Base-by-base conservation (phyloP, 1,140 invertebrate genomes). In the Magallana gigas region DNA sequence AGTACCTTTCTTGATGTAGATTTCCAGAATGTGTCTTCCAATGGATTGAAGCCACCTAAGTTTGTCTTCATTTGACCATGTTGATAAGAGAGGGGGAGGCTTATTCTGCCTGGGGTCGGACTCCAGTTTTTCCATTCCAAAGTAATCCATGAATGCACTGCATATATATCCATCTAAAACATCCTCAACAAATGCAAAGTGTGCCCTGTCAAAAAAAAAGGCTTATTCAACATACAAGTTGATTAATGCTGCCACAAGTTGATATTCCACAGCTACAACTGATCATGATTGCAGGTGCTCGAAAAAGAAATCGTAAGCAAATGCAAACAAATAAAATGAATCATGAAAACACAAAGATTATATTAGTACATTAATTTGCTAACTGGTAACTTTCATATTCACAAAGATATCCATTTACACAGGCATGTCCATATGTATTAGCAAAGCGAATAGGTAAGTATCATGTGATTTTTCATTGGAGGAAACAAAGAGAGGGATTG, bases 171-270 rank as follows among this genome's bases (percentile, higher is more conserved):
- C 80, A 57, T 82, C 80, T 57, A 82, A 82, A 11, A 56, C 36
- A 82, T 82, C 80, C 57, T 82, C 80, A 57, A 82, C n/a, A 57
- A 82, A 82, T 7, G 48, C 80, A 82, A 48, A 82, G n/a, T 57
- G 80, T 48, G 80, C 36, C 57, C 23, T 57, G 48, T 11, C 3
- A 48, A 48, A 57, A n/a, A 36, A 0, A 36, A n/a, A 56, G 36
- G n/a, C 80, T 5, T 1, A 14, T 14, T 48, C 14, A 57, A 56
- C 23, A 56, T 48, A n/a, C 23, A 23, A 23, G 23, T 23, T 23
- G 36, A 56, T 11, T 14, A 48, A 11, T 8, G 16, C 16, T 48
- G 29, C 36, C 14, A 29, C 2, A 16, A 0, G 16, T n/a, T 48
- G 1, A 36, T 36, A 36, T 36, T 36, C 36, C 36, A 36, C 23